Evolutionary conservation across 2,113 vertebrate species (phyloP), one percentile per base, ranked within the genome.

Genomic region (Chaetodon auriga): DNA sequence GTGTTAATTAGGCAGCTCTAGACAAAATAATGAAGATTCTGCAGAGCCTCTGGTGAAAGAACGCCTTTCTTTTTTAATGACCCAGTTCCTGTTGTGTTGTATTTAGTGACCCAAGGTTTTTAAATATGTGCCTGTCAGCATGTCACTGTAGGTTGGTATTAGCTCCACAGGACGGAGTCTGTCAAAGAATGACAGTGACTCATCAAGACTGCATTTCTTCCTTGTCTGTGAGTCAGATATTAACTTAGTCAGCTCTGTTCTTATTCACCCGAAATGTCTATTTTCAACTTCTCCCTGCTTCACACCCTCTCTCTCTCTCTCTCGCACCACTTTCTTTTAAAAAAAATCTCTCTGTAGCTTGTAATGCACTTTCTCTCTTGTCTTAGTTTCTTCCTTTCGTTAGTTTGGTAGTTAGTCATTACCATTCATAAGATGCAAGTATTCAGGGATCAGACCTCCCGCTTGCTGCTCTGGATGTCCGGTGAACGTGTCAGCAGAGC

Each of bases 151-250:
- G 36, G 16, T 68, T 53, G 62, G 53, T 25, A 12, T 85, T 55
- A 81, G 41, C 63, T 14, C 63, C 72, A 43, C 75, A 74, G 60
- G 62, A 57, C 38, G 66, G 62, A 78, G 65, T 70, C 61, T 58
- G 45, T 76, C 66, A 65, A 43, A 69, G 35, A 83, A 48, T 68
- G 46, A 75, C 61, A 81, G 54, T 68, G 55, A 87, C 18, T 76
- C 51, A 68, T 43, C 48, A 14, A 57, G 21, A 62, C 6, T 5
- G 10, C 1, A 0, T 21, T 38, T 55, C 36, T 43, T 46, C 0
- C 45, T 23, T 35, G 38, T 54, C n/a, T 69, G 23, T 74, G 55
- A 78, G 63, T 76, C 66, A 68, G 30, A 64, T 49, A 23, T 14
- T 55, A 16, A 65, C 48, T 54, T 51, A 19, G 16, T 64, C 49